Conservation (phyloP, 1,140 invertebrate genomes). For the Aphidius gifuensis region DNA sequence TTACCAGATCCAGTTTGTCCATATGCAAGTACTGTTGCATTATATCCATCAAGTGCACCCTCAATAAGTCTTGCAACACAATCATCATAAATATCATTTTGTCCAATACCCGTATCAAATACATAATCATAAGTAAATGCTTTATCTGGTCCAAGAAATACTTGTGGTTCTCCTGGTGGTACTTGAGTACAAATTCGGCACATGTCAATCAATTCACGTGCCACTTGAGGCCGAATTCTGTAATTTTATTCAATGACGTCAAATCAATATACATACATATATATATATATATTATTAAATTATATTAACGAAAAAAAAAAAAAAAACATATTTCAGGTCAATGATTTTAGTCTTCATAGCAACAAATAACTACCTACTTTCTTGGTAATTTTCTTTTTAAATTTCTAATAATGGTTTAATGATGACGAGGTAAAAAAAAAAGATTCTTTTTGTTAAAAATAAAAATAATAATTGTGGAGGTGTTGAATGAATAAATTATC, state of each 20-base stretch:
- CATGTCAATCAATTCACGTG: slow-evolving; percentile 90
- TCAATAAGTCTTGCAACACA: slow-evolving; percentile 85
- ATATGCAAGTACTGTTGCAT: slow-evolving; percentile 94
- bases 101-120: slow-evolving; percentile 75
- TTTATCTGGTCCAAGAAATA: slow-evolving; percentile 90
- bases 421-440: too few species aligned
- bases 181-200: slow-evolving; percentile 90
- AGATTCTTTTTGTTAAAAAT: too few species aligned
- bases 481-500: too few species aligned
- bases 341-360: too few species aligned
- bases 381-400: too few species aligned
- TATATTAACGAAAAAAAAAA: slow-evolving; percentile 15
- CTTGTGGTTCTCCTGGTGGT: slow-evolving; percentile 82
- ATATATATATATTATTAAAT: slow-evolving; percentile 16
- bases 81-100: slow-evolving; percentile 81
- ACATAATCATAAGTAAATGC: slow-evolving; percentile 97
- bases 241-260: slow-evolving; percentile 31
- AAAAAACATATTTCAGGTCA: background rate
- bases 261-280: slow-evolving; percentile 12
- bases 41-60: slow-evolving; percentile 87
- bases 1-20: slow-evolving; percentile 97
- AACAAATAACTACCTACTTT: too few species aligned
- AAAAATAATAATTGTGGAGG: too few species aligned
- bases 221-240: slow-evolving; percentile 92
- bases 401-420: too few species aligned